A percentile compares a stretch with the other conserved stretches of the same genome.
phyloP scores from a whole-genome alignment of 2,888 invertebrate species.

The Leptopilina myrica region DNA sequence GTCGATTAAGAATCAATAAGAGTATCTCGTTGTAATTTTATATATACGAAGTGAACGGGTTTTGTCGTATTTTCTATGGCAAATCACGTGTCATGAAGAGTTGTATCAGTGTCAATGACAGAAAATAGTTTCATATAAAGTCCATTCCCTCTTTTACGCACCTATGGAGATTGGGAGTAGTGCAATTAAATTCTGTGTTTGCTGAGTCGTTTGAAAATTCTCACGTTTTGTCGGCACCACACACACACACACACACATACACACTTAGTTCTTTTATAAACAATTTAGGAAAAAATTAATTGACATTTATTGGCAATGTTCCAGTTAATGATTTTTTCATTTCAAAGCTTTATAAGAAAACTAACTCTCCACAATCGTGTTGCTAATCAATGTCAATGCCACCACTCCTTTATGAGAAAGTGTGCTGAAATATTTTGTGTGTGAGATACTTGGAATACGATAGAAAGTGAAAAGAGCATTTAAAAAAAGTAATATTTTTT shows the following conservation, averaged over 20 bases:
- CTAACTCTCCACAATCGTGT: slow-evolving; percentile 6
- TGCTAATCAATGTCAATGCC: slow-evolving; percentile 48
- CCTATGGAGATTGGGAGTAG: slow-evolving; percentile 26
- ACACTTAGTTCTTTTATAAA: not conserved
- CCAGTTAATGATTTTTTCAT: slow-evolving; percentile 1
- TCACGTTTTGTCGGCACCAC: slow-evolving; percentile 47
- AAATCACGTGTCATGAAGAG: slow-evolving; percentile 43
- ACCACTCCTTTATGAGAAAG: slow-evolving; percentile 21
- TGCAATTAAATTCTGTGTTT: slow-evolving; percentile 40
- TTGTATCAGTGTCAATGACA: slow-evolving; percentile 65
- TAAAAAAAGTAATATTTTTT: too few relatives aligned
- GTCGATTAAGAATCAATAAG: slow-evolving; percentile 53
- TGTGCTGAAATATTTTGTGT: slow-evolving; percentile 20
- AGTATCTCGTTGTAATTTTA: not conserved
- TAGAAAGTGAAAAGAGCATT: slow-evolving; percentile 17
- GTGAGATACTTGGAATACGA: slow-evolving; percentile 4
- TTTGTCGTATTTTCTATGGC: slow-evolving; percentile 46
- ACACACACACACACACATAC: too few relatives aligned
- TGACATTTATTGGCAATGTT: slow-evolving; percentile 16
- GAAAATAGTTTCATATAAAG: slow-evolving; percentile 41
- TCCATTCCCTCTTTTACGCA: slow-evolving; percentile 36
- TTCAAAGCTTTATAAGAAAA: not conserved
- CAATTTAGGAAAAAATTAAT: slow-evolving; percentile 39
- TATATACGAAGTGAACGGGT: slow-evolving; percentile 47
- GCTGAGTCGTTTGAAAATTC: slow-evolving; percentile 41